Evolutionary conservation across 1,140 invertebrate genomes (phyloP).

Genomic region (Heterodera schachtii): DNA sequence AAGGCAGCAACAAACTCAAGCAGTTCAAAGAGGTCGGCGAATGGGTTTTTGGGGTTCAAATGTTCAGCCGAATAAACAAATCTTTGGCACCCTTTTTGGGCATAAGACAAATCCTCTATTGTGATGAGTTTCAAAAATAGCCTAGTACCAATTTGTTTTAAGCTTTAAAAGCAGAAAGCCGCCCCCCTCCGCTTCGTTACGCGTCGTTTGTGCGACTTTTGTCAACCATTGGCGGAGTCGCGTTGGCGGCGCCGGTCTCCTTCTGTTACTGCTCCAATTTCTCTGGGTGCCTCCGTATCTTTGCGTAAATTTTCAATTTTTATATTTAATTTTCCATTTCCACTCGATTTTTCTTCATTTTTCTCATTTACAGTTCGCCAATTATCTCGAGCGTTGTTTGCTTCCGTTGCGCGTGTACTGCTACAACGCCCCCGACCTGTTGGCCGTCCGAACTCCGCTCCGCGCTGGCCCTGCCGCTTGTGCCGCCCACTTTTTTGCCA

Average conservation of each 20-base stretch:
- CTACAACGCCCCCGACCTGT: conserved; percentile 61
- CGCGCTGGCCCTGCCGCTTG: conserved; percentile 49
- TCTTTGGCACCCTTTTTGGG: too few species aligned
- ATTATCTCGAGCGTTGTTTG: conserved; percentile 62
- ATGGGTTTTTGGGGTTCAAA: neutral
- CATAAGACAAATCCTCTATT: too few species aligned
- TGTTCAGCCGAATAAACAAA: too few species aligned
- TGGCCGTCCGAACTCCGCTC: conserved; percentile 52
- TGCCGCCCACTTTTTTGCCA: conserved; percentile 53
- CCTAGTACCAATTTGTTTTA: neutral
- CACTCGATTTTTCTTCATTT: conserved; percentile 5
- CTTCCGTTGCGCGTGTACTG: conserved; percentile 62
- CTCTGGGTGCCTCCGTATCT: conserved; percentile 61
- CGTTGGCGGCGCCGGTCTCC: conserved; percentile 4
- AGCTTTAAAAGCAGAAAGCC: neutral
- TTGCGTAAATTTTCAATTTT: conserved; percentile 47
- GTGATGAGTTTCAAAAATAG: too few species aligned
- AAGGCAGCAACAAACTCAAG: neutral
- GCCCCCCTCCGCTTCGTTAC: too few species aligned
- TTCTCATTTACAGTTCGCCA: conserved; percentile 58
- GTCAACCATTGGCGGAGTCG: neutral
- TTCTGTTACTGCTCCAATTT: conserved; percentile 49
- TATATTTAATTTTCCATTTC: neutral
- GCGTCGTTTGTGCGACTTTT: neutral
- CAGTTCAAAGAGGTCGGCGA: neutral